Base-by-base conservation (phyloP, 2,113 vertebrate species). In the Electrona antarctica region DNA sequence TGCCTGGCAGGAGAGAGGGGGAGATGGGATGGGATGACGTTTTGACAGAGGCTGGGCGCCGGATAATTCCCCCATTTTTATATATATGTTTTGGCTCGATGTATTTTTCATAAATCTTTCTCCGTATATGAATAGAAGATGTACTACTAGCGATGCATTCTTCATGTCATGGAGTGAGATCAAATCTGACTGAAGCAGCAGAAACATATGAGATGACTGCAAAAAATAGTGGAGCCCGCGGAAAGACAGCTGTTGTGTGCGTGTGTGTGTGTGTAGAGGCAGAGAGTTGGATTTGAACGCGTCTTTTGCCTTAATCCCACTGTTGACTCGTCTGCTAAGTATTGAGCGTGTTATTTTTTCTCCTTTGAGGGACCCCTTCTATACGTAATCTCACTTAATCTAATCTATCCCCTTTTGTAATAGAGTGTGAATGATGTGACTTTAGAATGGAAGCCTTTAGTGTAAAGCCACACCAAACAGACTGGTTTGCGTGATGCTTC, bases 301-400 rank as follows among this genome's bases (percentile, higher is more conserved):
- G 80, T 82, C 76, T 76, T 83, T 81, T 70, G 73, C 69, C 77
- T 69, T 91, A 89, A 90, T 89, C 89, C 88, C 80, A 69, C 74
- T 88, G 86, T 91, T 91, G 90, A 90, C 87, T 90, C 67, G 77
- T 67, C 80, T 85, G 77, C 85, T 88, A 90, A 88, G 78, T 79
- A 79, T 90, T 13, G 71, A 82, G 80, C 80, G 81, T 91, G 92
- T 91, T 90, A 85, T 91, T 91, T 88, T 84, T 88, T 83, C 75
- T 87, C 90, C 57, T 91, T 91, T 91, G 86, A 82, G 86, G 83
- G 77, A 89, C 80, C 86, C 84, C 85, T 87, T 89, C 82, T 87
- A 81, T 59, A 76, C 85, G 73, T 92, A 92, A 93, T 91, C 92
- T 93, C 81, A 82, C 84, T 90, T 92, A 92, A 93, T 92, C 91